These are phyloP conservation scores for Holothuria glaberrima DNA, from an alignment of 35 echinoderm and acorn worm species.

Conservation along the genomic window DNA sequence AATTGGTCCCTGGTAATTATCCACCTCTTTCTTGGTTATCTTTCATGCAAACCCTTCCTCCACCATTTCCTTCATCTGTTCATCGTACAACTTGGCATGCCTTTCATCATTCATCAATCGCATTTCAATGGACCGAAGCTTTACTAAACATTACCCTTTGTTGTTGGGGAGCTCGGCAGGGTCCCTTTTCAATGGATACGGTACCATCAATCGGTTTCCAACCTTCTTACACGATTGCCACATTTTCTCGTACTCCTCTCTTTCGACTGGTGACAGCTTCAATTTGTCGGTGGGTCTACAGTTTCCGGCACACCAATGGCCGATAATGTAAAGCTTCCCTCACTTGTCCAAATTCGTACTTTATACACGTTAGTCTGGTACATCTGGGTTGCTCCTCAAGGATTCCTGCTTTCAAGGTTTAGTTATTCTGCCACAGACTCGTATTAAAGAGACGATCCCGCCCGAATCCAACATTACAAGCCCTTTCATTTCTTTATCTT, in stretches of 20 bases:
- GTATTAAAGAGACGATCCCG: conserved; percentile 13
- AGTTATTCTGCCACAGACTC: conserved; percentile 43
- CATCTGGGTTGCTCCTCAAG: neutral
- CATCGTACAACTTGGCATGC: conserved; percentile 35
- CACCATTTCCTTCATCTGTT: conserved; percentile 61
- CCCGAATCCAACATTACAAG: conserved; percentile 54
- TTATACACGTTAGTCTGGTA: neutral
- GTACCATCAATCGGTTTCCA: conserved; percentile 25
- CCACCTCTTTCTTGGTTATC: conserved; percentile 33
- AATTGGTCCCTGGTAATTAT: conserved; percentile 34
- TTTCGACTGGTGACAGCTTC: too few species aligned
- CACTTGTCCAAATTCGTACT: neutral
- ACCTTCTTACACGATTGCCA: conserved; percentile 61
- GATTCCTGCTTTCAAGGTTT: conserved; percentile 44
- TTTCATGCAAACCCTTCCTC: conserved; percentile 64
- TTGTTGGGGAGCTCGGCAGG: conserved; percentile 25
- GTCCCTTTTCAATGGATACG: conserved; percentile 60
- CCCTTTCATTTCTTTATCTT: too few species aligned
- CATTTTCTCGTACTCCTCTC: too few species aligned
- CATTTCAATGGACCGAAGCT: conserved; percentile 27
- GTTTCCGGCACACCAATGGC: neutral
- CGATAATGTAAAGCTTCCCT: neutral
- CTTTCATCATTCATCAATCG: conserved; percentile 27
- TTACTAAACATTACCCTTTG: conserved; percentile 40
- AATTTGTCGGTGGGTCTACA: neutral